phyloP scores from a whole-genome alignment of 2,797 vertebrate genomes.

The Enteromius fasciolatus region DNA sequence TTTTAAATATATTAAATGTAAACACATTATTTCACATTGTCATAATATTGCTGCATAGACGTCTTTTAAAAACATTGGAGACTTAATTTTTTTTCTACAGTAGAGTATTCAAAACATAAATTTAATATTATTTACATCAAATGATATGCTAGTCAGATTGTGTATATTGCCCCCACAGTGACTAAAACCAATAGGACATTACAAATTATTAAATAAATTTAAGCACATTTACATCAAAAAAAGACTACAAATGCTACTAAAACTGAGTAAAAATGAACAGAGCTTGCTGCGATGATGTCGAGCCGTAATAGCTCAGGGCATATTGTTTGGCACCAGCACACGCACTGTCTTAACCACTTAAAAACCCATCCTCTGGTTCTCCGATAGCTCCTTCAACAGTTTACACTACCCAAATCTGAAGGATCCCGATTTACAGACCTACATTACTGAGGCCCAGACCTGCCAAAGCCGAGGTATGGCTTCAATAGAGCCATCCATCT shows the following conservation, averaged over 20 bases:
- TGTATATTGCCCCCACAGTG: no score
- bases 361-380: constrained; percentile 64
- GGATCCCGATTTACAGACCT: constrained; percentile 72
- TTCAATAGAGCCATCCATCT: constrained; percentile 93
- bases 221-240: neutral
- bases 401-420: constrained; percentile 68
- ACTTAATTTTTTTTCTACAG: neutral
- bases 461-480: constrained; percentile 88
- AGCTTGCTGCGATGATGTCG: constrained; percentile 42
- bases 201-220: neutral
- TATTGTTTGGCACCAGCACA: constrained; percentile 51
- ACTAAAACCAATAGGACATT: neutral
- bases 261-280: neutral
- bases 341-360: constrained; percentile 67
- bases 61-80: neutral
- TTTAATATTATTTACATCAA: neutral
- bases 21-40: neutral
- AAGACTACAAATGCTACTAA: neutral
- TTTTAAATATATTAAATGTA: neutral
- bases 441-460: constrained; percentile 77
- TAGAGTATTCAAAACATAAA: neutral
- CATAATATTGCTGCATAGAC: neutral
- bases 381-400: constrained; percentile 58
- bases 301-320: constrained; percentile 40
- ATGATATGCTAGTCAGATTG: neutral